These are phyloP conservation scores for Biston betularia DNA, from an alignment of 2,888 invertebrate genomes.

Conservation along the genomic window DNA sequence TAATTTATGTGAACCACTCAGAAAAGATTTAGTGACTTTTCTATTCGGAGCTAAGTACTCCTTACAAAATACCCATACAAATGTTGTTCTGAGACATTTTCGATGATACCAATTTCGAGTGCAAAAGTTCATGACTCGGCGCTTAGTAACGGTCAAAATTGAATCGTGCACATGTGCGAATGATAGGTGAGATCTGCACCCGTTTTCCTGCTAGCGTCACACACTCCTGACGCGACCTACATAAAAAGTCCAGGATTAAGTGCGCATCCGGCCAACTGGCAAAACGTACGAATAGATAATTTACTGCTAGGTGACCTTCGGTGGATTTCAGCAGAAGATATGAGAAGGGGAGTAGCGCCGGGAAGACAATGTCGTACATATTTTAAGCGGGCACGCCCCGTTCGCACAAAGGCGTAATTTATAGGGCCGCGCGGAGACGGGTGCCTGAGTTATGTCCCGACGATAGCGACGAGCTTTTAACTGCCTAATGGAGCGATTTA, in stretches of 20 bases:
- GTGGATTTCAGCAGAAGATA: conserved; percentile 70
- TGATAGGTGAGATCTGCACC: conserved; percentile 51
- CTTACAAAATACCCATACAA: not conserved
- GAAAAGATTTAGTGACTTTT: conserved; percentile 10
- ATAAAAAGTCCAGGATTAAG: conserved; percentile 63
- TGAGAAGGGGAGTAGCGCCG: conserved; percentile 73
- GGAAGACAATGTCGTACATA: conserved; percentile 85
- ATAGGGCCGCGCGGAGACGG: conserved; percentile 84
- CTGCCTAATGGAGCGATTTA: conserved; percentile 86
- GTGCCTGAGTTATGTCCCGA: conserved; percentile 82
- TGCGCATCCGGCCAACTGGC: conserved; percentile 56
- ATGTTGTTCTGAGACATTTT: conserved; percentile 6
- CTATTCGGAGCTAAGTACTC: conserved; percentile 1
- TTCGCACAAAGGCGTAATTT: conserved; percentile 85
- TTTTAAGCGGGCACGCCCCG: conserved; percentile 83
- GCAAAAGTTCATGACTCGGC: conserved; percentile 35
- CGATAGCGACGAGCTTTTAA: conserved; percentile 86
- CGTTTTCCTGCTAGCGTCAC: conserved; percentile 50
- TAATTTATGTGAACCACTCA: conserved; percentile 17
- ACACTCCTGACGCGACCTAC: conserved; percentile 62
- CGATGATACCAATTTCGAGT: conserved; percentile 9
- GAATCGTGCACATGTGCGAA: conserved; percentile 58
- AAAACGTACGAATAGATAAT: conserved; percentile 71
- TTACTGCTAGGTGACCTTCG: conserved; percentile 74
- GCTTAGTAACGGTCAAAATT: conserved; percentile 49